Percentiles rank a stretch among this genome's conserved stretches.
phyloP scores from a whole-genome alignment of 1,140 invertebrate species.

The Brachionus plicatilis region DNA sequence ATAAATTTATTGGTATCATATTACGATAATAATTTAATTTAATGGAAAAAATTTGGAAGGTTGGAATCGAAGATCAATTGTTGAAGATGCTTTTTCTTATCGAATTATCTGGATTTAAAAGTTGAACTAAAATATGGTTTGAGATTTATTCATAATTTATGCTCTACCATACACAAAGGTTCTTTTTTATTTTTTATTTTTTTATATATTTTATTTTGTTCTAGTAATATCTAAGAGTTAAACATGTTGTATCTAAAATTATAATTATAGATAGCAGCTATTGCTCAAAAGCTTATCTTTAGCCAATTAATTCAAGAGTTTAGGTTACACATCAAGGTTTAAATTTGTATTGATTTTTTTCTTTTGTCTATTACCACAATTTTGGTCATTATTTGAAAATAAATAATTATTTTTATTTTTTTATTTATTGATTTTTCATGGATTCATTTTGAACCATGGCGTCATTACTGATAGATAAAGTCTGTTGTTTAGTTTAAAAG shows the following conservation, averaged over 20 bases:
- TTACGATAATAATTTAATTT: background rate
- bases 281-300: background rate
- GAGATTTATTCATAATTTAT: constrained; percentile 14
- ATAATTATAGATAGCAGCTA: background rate
- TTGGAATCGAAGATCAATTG: background rate
- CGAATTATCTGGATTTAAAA: background rate
- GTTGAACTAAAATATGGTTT: constrained; percentile 1
- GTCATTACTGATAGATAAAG: background rate
- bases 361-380: background rate
- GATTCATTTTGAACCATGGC: background rate
- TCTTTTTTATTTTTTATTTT: background rate
- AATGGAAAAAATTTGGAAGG: background rate
- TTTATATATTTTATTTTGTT: background rate
- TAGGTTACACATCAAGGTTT: background rate
- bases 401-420: background rate
- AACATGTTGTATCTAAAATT: background rate
- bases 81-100: background rate
- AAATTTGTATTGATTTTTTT: background rate
- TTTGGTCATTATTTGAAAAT: background rate
- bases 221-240: constrained; percentile 5
- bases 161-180: background rate
- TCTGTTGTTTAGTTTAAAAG: background rate
- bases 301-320: background rate
- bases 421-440: background rate
- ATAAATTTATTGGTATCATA: background rate